Percentiles rank a stretch among this genome's conserved stretches.
Conservation (phyloP, 2,888 invertebrate species). For the Diarsia rubi region DNA sequence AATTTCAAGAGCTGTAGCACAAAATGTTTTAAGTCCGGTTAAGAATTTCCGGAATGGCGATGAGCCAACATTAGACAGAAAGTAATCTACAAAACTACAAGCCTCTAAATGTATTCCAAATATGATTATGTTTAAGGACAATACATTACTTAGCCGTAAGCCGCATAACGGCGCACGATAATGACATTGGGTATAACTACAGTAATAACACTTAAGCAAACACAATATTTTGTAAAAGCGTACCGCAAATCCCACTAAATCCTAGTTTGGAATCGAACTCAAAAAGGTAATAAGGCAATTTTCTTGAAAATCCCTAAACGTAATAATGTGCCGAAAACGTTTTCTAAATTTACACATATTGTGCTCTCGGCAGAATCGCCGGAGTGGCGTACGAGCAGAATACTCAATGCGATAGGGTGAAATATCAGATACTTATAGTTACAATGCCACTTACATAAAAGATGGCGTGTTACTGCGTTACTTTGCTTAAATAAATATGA, state of each 20-base stretch:
- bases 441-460: constrained; percentile 75
- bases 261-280: constrained; percentile 86
- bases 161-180: constrained; percentile 35
- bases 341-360: constrained; percentile 90
- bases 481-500: constrained; percentile 57
- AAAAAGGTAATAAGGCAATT: constrained; percentile 90
- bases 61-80: constrained; percentile 54
- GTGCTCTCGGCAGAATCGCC: constrained; percentile 86
- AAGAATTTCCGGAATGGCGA: constrained; percentile 59
- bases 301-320: constrained; percentile 90
- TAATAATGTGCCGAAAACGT: constrained; percentile 90
- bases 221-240: constrained; percentile 75
- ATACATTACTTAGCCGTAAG: constrained; percentile 51
- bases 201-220: constrained; percentile 69
- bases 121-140: constrained; percentile 39
- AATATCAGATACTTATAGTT: constrained; percentile 79
- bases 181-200: constrained; percentile 58
- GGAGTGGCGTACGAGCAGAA: constrained; percentile 85
- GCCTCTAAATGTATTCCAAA: constrained; percentile 41
- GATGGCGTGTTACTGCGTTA: constrained; percentile 64
- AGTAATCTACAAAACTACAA: constrained; percentile 54
- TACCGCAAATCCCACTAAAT: constrained; percentile 83
- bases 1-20: constrained; percentile 41
- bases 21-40: constrained; percentile 51
- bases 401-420: constrained; percentile 84